Base-by-base conservation (phyloP, 2,888 invertebrate species). In the Eudemis profundana region DNA sequence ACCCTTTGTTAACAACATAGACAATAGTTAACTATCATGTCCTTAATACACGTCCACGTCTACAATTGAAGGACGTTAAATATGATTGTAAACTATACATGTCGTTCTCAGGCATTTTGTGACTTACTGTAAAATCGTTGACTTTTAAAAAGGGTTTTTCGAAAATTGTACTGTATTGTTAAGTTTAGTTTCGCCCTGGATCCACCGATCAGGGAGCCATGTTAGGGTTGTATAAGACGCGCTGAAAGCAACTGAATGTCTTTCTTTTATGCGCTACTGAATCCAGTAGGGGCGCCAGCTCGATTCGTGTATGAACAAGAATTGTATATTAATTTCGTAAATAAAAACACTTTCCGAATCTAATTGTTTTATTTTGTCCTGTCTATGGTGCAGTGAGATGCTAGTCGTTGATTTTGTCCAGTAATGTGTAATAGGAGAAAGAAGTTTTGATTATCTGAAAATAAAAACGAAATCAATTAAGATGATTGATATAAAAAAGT, bases 271-370 rank as follows among this genome's bases (percentile, higher is more conserved):
- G 57, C 44, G 57, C 63, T 50, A 19, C 60, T 63, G 49, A 57
- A 59, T 64, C 50, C 33, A 44, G 29, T 50, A 51, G 27, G 60
- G 29, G 21, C 27, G 49, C 59, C 57, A 27, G 44, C 36, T 29
- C 50, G 42, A 59, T 80, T 79, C 76, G 81, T 87, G 85, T 89
- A 89, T 87, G 89, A 88, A 84, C 84, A 83, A 86, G 81, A 85
- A 89, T 89, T 91, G 90, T 91, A 90, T 91, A 90, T 86, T 90
- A 85, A 90, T 90, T 90, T 91, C 89, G 84, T 90, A 86, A 92
- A 91, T 92, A 91, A 91, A 68, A 91, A 89, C 84, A 85, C 85
- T 89, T 84, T 88, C 85, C 81, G 71, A 84, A 84, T 81, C 79
- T 75, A 70, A 67, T 67, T 0, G 29, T 49, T 69, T 67, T 68